Conservation (phyloP, 2,797 vertebrate species). For the Rousettus madagascariensis region DNA sequence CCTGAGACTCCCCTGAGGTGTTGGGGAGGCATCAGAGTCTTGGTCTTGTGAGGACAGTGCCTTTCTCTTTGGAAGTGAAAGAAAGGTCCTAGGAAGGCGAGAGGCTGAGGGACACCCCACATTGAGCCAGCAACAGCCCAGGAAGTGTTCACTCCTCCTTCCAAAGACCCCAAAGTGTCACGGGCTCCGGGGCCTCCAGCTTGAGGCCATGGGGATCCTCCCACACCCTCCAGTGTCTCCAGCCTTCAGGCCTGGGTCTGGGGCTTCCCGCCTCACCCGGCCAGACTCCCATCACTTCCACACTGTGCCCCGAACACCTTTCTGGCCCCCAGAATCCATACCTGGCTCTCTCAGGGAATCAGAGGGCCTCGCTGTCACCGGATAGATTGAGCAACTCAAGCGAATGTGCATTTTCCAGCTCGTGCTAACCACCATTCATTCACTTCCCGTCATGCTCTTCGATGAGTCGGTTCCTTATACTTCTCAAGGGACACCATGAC, state of each 20-base stretch:
- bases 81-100: background rate
- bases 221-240: background rate
- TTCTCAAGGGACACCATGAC: background rate
- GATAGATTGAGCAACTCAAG: background rate
- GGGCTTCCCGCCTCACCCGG: background rate
- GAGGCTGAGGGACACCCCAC: background rate
- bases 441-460: constrained; percentile 19
- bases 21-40: background rate
- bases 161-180: background rate
- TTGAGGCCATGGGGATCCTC: accelerated
- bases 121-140: accelerated
- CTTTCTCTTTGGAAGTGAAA: background rate
- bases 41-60: background rate
- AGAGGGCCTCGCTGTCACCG: background rate
- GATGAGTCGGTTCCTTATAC: background rate
- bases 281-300: background rate
- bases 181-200: background rate
- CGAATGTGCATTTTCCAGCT: background rate
- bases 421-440: background rate
- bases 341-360: no score
- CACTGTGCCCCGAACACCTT: background rate
- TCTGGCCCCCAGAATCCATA: background rate
- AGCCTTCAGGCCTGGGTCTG: background rate
- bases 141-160: background rate
- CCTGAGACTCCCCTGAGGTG: background rate